A percentile compares a stretch with the other conserved stretches of the same genome.
These are phyloP conservation scores for Mastigias papua DNA, from an alignment of 30 jellyfish, hydroid and myxozoan genomes.

Conservation along the genomic window DNA sequence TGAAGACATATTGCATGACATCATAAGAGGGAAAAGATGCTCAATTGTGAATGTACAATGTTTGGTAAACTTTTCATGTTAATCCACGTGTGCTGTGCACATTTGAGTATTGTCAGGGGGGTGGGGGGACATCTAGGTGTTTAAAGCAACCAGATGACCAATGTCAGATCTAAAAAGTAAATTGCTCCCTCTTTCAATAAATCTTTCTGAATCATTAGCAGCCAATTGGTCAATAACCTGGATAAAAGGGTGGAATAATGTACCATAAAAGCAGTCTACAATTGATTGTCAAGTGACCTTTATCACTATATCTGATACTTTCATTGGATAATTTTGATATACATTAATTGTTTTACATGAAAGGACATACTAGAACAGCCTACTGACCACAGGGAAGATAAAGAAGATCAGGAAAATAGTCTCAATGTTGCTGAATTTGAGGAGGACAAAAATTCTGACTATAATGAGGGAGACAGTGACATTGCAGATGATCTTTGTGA, in stretches of 20 bases:
- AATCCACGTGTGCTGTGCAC: neutral
- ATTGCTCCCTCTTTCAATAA: no score
- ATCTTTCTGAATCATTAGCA: no score
- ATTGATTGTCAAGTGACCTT: no score
- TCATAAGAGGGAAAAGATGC: neutral
- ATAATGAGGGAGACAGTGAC: constrained; percentile 1
- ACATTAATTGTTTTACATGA: neutral
- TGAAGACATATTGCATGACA: neutral
- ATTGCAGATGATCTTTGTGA: neutral
- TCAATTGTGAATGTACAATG: neutral
- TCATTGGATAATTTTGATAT: neutral
- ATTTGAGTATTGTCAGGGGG: neutral
- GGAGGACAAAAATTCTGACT: neutral
- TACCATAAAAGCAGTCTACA: neutral
- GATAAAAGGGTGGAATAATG: no score
- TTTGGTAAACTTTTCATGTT: neutral
- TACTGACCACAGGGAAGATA: neutral
- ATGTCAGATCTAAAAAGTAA: neutral
- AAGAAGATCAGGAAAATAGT: neutral
- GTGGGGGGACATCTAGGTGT: neutral
- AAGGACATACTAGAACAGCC: neutral
- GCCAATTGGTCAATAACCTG: no score
- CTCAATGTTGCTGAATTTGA: neutral
- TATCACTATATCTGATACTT: no score
- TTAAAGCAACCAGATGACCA: neutral